A percentile compares a stretch with the other conserved stretches of the same genome.
Evolutionary conservation across 2,888 invertebrate genomes (phyloP).

Genomic region (Erynnis tages): DNA sequence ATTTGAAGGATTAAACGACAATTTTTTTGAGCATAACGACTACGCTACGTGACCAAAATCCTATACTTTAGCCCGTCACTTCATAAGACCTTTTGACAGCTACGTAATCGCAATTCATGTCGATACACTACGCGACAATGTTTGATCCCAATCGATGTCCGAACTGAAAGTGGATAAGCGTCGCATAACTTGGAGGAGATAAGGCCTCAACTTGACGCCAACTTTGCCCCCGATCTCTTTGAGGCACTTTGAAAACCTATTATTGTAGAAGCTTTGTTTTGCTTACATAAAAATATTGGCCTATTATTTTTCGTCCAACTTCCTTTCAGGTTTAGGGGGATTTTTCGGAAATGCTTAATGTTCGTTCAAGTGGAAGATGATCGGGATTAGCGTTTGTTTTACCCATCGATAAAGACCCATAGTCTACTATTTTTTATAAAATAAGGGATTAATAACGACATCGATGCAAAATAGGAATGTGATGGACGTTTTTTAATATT

Average conservation of each 20-base stretch:
- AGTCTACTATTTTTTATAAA: no score
- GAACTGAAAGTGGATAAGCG: constrained; percentile 61
- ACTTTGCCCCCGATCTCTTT: constrained; percentile 39
- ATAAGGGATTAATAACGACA: no score
- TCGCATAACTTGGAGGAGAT: constrained; percentile 59
- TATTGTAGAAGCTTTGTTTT: constrained; percentile 65
- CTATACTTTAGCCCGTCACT: no score
- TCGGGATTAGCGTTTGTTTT: constrained; percentile 19
- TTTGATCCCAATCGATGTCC: constrained; percentile 55
- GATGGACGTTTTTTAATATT: constrained; percentile 12
- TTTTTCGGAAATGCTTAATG: constrained; percentile 38
- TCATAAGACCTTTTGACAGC: constrained; percentile 1
- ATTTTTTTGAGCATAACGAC: no score
- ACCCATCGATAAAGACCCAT: constrained; percentile 2
- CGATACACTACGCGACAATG: constrained; percentile 37
- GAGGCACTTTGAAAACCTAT: constrained; percentile 55
- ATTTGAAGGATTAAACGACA: no score
- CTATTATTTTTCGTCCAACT: constrained; percentile 58
- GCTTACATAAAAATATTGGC: constrained; percentile 57
- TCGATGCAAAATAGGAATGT: neutral
- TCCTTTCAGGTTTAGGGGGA: constrained; percentile 47
- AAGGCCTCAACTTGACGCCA: constrained; percentile 49
- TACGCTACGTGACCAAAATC: no score
- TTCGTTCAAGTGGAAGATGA: constrained; percentile 23
- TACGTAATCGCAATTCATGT: constrained; percentile 22